Evolutionary conservation across 2,888 invertebrate species (phyloP).

Genomic region (Lasioglossum villosulum): DNA sequence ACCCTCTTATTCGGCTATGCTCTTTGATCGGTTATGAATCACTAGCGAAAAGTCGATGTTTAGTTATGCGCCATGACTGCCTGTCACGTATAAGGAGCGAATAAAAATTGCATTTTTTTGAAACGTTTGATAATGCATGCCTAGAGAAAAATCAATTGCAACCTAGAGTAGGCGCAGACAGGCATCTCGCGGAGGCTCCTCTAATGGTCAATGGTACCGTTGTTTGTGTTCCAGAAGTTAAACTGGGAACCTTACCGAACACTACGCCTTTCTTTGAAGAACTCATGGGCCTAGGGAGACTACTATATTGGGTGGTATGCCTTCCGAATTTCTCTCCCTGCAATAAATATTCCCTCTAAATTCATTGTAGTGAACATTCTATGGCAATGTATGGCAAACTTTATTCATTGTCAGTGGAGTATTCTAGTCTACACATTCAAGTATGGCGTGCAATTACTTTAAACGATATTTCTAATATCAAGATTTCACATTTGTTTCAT

Average conservation of each 20-base stretch:
- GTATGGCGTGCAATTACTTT: background rate
- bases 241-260: conserved; percentile 88
- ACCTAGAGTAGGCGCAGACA: conserved; percentile 97
- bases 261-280: conserved; percentile 88
- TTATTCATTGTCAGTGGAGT: background rate
- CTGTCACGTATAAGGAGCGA: conserved; percentile 32
- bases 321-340: conserved; percentile 82
- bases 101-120: conserved; percentile 14
- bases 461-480: background rate
- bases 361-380: background rate
- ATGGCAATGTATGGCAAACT: background rate
- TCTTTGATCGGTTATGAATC: background rate
- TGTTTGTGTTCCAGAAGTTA: conserved; percentile 75
- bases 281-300: conserved; percentile 89
- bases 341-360: conserved; percentile 29
- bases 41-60: conserved; percentile 1
- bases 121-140: conserved; percentile 64
- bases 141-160: conserved; percentile 75
- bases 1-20: background rate
- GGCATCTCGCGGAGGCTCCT: conserved; percentile 90
- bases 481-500: background rate
- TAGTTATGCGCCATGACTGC: conserved; percentile 36
- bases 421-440: background rate
- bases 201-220: conserved; percentile 83
- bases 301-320: conserved; percentile 89